Base-by-base conservation (phyloP, 2,797 vertebrate genomes). In the Pitangus sulphuratus region DNA sequence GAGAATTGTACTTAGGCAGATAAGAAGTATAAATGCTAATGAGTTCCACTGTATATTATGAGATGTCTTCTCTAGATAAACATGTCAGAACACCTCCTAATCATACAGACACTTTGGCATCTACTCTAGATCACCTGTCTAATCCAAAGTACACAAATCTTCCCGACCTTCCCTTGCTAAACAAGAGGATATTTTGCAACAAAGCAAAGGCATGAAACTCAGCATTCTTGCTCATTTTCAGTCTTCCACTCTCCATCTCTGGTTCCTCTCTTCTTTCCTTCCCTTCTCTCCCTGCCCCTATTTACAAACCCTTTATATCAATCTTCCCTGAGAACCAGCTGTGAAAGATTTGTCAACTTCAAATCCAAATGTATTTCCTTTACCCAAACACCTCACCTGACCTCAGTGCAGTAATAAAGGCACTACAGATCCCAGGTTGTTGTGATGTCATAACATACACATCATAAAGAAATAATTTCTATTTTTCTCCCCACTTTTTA, bases 11-110 rank as follows among this genome's bases (percentile, higher is more conserved):
- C 86, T 93, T 96, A 91, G 79, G 77, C 50, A 96, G 97, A 90
- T 97, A 97, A 97, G 92, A 96, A 96, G 97, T 93, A 96, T 84
- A 97, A 95, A 96, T 97, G 96, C 77, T 97, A 97, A 97, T 97
- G 83, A 96, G 93, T 87, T 95, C 90, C 79, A 92, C 71, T 89
- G 81, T 92, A 57, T 95, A 96, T 90, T 95, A 95, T 90, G 91
- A 97, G 97, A 97, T 97, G 97, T 97, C 97, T 96, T 97, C 91
- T 84, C 80, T 51, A 93, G 96, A 97, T 97, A 97, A 96, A 93
- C 97, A 51, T 92, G 97, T 96, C 95, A 93, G 90, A 97, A 96
- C 96, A 96, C 50, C 97, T 96, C 93, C 86, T 69, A 85, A 85
- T 92, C 91, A 72, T 58, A 85, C 87, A 93, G 91, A 97, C 74